These are phyloP conservation scores for Cebidichthys violaceus DNA, from an alignment of 2,113 vertebrate genomes.

Conservation along the genomic window DNA sequence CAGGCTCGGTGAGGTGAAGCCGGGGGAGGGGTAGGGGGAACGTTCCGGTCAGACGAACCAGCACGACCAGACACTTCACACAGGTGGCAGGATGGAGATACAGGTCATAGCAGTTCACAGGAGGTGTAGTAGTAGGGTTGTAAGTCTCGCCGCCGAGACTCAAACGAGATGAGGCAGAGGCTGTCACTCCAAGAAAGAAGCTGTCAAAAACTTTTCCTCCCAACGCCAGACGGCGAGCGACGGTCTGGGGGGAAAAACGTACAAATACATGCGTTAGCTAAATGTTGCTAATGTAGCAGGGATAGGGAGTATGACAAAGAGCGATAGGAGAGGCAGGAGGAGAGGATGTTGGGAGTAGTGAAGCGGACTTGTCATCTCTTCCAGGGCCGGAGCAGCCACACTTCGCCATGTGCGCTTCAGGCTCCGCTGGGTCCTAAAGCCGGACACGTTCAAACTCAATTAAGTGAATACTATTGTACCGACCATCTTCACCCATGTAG, in stretches of 20 bases:
- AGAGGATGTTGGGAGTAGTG: slow-evolving; percentile 49
- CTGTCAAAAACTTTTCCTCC: slow-evolving; percentile 75
- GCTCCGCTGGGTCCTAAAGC: slow-evolving; percentile 71
- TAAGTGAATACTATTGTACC: not conserved
- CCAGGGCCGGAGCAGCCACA: slow-evolving; percentile 55
- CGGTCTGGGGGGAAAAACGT: not conserved
- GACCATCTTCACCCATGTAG: too few species aligned
- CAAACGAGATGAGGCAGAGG: slow-evolving; percentile 46
- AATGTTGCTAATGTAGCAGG: slow-evolving; percentile 14
- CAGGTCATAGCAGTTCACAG: slow-evolving; percentile 24
- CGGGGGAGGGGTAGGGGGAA: slow-evolving; percentile 1
- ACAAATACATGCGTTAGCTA: slow-evolving; percentile 9
- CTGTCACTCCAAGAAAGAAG: slow-evolving; percentile 58
- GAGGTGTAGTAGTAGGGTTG: not conserved
- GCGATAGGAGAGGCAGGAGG: slow-evolving; percentile 34
- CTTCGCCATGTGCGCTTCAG: slow-evolving; percentile 73
- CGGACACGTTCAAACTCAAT: not conserved
- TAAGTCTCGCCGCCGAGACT: slow-evolving; percentile 27
- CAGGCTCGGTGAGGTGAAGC: slow-evolving; percentile 40
- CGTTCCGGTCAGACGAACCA: slow-evolving; percentile 35
- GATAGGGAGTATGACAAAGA: not conserved
- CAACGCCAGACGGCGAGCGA: not conserved
- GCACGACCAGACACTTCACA: slow-evolving; percentile 42
- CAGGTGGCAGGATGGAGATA: slow-evolving; percentile 31
- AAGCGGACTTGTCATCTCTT: slow-evolving; percentile 40